A percentile compares a stretch with the other conserved stretches of the same genome.
Evolutionary conservation across 2,888 invertebrate species (phyloP).

Genomic region (Platynereis dumerilii): DNA sequence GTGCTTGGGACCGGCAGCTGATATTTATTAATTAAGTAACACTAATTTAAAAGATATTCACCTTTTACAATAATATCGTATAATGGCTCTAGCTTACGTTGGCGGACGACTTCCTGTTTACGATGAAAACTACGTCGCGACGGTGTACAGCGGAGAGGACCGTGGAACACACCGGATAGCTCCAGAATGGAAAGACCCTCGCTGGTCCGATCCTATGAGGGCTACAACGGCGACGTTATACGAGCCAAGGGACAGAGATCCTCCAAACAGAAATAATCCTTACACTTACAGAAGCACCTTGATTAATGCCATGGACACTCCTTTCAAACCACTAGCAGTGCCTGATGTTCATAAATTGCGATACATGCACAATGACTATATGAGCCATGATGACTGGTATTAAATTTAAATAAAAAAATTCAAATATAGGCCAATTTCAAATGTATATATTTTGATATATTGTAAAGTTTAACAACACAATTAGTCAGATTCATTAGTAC

Average conservation of each 20-base stretch:
- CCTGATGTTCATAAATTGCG: slow-evolving; percentile 43
- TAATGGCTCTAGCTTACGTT: too few species aligned
- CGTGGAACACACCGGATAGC: slow-evolving; percentile 33
- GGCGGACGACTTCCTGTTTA: slow-evolving; percentile 25
- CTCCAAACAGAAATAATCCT: slow-evolving; percentile 30
- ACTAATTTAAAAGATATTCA: too few species aligned
- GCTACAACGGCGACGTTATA: slow-evolving; percentile 33
- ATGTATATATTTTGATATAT: background rate
- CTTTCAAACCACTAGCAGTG: slow-evolving; percentile 35
- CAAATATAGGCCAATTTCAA: background rate
- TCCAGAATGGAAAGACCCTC: slow-evolving; percentile 36
- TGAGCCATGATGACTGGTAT: slow-evolving; percentile 42
- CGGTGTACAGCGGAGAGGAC: slow-evolving; percentile 29
- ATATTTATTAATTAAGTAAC: too few species aligned
- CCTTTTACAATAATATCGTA: too few species aligned
- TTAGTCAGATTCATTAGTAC: too few species aligned
- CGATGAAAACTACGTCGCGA: slow-evolving; percentile 34
- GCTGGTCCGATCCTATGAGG: slow-evolving; percentile 27
- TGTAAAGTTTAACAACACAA: slow-evolving; percentile 8
- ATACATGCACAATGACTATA: slow-evolving; percentile 42
- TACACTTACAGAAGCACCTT: slow-evolving; percentile 32
- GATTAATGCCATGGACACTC: slow-evolving; percentile 33
- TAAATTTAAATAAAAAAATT: too few species aligned
- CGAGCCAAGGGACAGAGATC: slow-evolving; percentile 36
- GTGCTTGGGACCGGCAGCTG: too few species aligned